phyloP scores from a whole-genome alignment of 2,113 vertebrate species.

The Arenaria interpres region DNA sequence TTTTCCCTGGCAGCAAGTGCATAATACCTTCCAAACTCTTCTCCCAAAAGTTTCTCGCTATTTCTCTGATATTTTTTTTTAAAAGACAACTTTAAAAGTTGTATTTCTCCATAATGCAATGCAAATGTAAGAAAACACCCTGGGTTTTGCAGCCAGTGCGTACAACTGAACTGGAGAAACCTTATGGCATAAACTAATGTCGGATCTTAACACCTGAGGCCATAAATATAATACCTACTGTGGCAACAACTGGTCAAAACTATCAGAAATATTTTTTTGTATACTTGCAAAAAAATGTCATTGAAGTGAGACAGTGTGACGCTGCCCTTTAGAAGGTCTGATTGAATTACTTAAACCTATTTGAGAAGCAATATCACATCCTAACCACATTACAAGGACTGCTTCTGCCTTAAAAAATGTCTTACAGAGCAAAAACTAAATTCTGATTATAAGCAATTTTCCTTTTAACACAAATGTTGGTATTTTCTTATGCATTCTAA shows the following conservation, averaged over 20 bases:
- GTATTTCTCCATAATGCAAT: not conserved
- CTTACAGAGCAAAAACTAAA: not conserved
- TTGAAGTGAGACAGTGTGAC: not conserved
- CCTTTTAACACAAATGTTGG: not conserved
- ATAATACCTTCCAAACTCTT: not conserved
- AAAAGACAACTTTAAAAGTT: not conserved
- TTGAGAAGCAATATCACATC: not conserved
- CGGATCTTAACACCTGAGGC: not conserved
- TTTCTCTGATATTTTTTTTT: not conserved
- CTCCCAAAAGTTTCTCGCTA: not conserved
- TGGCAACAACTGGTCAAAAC: not conserved
- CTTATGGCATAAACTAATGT: not conserved
- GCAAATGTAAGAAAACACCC: not conserved
- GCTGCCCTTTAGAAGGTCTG: not conserved
- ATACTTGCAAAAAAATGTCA: not conserved
- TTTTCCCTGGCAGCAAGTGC: not conserved
- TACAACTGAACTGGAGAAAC: not conserved
- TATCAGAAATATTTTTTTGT: not conserved
- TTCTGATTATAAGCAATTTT: conserved; percentile 2
- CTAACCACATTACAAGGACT: not conserved
- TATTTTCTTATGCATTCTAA: not conserved
- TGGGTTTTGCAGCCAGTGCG: not conserved
- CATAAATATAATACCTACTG: not conserved
- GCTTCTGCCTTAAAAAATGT: not conserved
- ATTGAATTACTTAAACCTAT: too few species aligned